Evolutionary conservation across 2,888 invertebrate species (phyloP).

Genomic region (Atrina japonica): DNA sequence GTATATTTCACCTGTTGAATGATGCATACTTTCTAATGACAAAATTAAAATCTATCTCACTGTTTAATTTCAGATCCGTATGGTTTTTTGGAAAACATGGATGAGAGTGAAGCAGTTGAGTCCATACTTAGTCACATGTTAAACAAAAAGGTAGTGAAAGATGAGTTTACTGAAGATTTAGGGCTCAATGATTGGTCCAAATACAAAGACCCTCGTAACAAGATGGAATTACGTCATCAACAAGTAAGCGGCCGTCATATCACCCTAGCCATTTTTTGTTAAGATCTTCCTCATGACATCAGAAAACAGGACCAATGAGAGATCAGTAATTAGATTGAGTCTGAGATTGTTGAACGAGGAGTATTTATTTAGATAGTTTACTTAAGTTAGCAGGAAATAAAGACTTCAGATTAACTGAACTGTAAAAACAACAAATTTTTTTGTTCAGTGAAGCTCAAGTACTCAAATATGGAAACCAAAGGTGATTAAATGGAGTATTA

Average conservation of each 20-base stretch:
- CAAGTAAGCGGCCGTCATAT: slow-evolving; percentile 72
- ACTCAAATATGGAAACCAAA: no score
- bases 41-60: no score
- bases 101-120: slow-evolving; percentile 72
- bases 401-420: no score
- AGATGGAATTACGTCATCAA: slow-evolving; percentile 78
- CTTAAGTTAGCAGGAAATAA: no score
- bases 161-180: slow-evolving; percentile 70
- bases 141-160: slow-evolving; percentile 74
- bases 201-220: slow-evolving; percentile 71
- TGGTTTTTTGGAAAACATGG: slow-evolving; percentile 64
- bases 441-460: no score
- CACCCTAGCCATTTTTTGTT: background rate
- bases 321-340: background rate
- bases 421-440: no score
- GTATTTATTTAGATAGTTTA: no score
- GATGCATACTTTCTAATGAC: no score
- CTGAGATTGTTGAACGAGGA: no score
- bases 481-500: no score
- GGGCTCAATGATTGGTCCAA: slow-evolving; percentile 64
- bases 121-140: slow-evolving; percentile 73
- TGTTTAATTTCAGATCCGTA: slow-evolving; percentile 60
- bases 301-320: no score
- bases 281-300: background rate
- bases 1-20: no score